Evolutionary conservation across 1,140 invertebrate species (phyloP), one percentile per base, ranked within the genome.

Genomic region (Cecropterus lyciades): DNA sequence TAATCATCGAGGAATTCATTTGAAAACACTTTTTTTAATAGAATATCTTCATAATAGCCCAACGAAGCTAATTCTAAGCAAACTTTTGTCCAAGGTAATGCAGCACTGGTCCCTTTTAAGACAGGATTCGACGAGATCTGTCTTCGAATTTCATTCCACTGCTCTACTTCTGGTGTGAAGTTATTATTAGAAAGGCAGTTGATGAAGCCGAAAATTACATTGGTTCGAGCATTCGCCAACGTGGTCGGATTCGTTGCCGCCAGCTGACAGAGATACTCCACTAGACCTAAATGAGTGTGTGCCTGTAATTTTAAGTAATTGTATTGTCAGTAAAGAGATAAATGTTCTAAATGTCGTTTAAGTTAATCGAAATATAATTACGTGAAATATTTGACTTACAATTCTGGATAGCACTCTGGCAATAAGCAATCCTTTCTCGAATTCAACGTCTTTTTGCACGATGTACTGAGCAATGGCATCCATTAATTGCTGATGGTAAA

Each of bases 401-500:
- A 95, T 82, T 63, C 86, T 78, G 7, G 92, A 91, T 37, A 95
- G 82, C 55, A 91, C 84, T 49, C 87, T 84, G 0, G 94, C 84
- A 33, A 94, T 67, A 37, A 85, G 75, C 2, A 94, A 67, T 0
- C 84, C 89, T 55, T 93, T 82, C 55, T 92, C 81, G 72, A 94
- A 93, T n/a, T 89, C 86, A 7, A 93, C 68, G 46, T 93, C 78
- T 57, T 93, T 84, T 13, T 91, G 73, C 8, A 95, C 84, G 13
- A 93, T 79, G 62, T 92, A 87, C 48, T 87, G 75, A 1, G 84
- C 87, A 64, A 88, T 82, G 9, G 84, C 84, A 73, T 95, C 92
- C 69, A 94, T 79, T 46, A 95, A 87, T 14, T 85, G 76, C 72
- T 94, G 92, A 73, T 94, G 85, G 75, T 95, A 96, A 79, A 93